These are phyloP conservation scores for Leuctra nigra DNA, from an alignment of 2,888 invertebrate genomes.

Conservation along the genomic window DNA sequence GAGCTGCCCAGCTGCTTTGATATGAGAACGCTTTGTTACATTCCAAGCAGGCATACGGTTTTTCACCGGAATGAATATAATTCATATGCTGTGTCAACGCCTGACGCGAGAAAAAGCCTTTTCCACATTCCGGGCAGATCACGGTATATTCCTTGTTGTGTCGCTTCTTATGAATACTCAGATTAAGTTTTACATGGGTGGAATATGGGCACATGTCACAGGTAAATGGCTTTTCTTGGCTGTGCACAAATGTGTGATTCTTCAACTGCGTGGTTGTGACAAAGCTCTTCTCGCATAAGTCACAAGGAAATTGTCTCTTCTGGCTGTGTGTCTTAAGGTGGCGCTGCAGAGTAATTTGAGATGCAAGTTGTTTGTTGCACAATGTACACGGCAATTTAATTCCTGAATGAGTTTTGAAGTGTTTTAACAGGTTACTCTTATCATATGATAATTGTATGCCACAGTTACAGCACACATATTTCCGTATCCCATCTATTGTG, in stretches of 20 bases:
- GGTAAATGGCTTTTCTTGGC: constrained; percentile 32
- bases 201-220: constrained; percentile 36
- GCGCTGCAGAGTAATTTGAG: constrained; percentile 2
- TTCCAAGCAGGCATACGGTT: constrained; percentile 39
- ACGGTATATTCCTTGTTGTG: constrained; percentile 32
- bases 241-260: constrained; percentile 38
- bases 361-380: constrained; percentile 19
- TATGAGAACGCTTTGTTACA: constrained; percentile 34
- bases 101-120: constrained; percentile 43
- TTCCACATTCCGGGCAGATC: constrained; percentile 46
- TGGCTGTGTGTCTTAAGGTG: constrained; percentile 20
- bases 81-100: constrained; percentile 36
- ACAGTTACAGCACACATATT: too few species aligned
- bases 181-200: constrained; percentile 36
- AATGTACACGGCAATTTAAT: constrained; percentile 14
- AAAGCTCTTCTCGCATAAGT: constrained; percentile 39
- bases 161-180: constrained; percentile 39
- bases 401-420: too few species aligned
- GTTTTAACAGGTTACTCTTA: too few species aligned
- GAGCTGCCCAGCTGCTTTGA: constrained; percentile 1
- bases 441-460: too few species aligned
- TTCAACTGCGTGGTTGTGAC: constrained; percentile 39
- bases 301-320: constrained; percentile 38
- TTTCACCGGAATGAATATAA: constrained; percentile 42
- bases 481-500: too few species aligned